phyloP scores from a whole-genome alignment of 2,888 invertebrate genomes.

The Creontiades dilutus region DNA sequence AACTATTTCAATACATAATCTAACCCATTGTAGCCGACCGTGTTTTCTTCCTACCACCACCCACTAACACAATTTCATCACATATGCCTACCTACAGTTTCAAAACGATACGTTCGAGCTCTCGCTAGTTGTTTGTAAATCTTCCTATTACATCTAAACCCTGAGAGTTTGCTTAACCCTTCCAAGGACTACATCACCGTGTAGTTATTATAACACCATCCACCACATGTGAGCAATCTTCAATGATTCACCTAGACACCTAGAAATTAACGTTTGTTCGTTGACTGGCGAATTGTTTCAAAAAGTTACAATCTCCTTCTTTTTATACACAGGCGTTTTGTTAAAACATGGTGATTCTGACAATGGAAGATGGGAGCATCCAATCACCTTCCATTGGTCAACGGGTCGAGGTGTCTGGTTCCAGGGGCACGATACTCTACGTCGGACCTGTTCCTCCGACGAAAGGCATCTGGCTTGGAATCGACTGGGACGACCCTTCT shows the following conservation, averaged over 20 bases:
- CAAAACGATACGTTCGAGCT: too few relatives aligned
- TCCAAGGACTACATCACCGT: too few relatives aligned
- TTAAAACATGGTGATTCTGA: conserved; percentile 67
- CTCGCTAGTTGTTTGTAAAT: too few relatives aligned
- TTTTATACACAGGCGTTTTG: not conserved
- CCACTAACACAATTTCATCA: too few relatives aligned
- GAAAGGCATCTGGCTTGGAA: conserved; percentile 90
- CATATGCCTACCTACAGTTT: too few relatives aligned
- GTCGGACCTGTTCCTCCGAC: conserved; percentile 86
- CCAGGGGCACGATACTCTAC: conserved; percentile 85
- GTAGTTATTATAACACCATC: too few relatives aligned
- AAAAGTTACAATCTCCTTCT: not conserved
- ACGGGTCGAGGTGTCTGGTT: conserved; percentile 78
- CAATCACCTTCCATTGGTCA: conserved; percentile 78
- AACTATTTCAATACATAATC: too few relatives aligned
- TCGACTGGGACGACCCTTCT: conserved; percentile 96
- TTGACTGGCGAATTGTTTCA: not conserved
- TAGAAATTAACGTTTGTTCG: not conserved
- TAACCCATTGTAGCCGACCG: too few relatives aligned
- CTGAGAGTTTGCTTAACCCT: too few relatives aligned
- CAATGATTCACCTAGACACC: not conserved
- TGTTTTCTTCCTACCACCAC: too few relatives aligned
- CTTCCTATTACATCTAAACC: too few relatives aligned
- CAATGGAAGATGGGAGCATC: conserved; percentile 58
- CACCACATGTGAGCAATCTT: too few relatives aligned